phyloP scores from a whole-genome alignment of 2,888 invertebrate genomes.

The Acronicta aceris region DNA sequence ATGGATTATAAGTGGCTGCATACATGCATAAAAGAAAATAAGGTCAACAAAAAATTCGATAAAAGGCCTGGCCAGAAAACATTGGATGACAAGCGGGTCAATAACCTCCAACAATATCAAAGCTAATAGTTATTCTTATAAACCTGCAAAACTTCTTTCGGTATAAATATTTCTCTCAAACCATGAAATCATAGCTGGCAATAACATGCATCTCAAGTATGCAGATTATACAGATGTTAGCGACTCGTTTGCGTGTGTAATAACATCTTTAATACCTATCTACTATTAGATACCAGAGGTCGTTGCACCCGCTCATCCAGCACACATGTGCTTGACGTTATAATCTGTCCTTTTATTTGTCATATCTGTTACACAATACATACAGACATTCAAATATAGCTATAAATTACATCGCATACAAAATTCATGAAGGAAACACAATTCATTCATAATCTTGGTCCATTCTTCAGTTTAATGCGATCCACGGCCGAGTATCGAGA shows the following conservation, averaged over 20 bases:
- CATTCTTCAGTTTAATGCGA: constrained; percentile 64
- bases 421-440: constrained; percentile 57
- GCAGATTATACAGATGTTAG: constrained; percentile 55
- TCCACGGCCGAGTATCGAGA: constrained; percentile 44
- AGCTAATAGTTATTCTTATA: constrained; percentile 3
- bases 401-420: constrained; percentile 52
- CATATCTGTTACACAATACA: constrained; percentile 33
- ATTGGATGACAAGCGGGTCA: not conserved
- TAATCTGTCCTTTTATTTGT: constrained; percentile 60
- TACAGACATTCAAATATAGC: constrained; percentile 33
- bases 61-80: not conserved
- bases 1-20: constrained; percentile 7
- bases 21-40: constrained; percentile 9
- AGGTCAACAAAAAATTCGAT: not conserved
- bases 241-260: constrained; percentile 44
- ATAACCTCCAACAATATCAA: constrained; percentile 14
- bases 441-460: constrained; percentile 67
- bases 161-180: not conserved
- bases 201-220: constrained; percentile 39
- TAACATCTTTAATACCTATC: constrained; percentile 53
- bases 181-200: constrained; percentile 27
- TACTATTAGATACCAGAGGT: constrained; percentile 61
- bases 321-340: constrained; percentile 65
- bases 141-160: constrained; percentile 1
- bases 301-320: constrained; percentile 61